Base-by-base conservation (phyloP, 2,888 invertebrate genomes). In the Amblyjoppa fuscipennis region DNA sequence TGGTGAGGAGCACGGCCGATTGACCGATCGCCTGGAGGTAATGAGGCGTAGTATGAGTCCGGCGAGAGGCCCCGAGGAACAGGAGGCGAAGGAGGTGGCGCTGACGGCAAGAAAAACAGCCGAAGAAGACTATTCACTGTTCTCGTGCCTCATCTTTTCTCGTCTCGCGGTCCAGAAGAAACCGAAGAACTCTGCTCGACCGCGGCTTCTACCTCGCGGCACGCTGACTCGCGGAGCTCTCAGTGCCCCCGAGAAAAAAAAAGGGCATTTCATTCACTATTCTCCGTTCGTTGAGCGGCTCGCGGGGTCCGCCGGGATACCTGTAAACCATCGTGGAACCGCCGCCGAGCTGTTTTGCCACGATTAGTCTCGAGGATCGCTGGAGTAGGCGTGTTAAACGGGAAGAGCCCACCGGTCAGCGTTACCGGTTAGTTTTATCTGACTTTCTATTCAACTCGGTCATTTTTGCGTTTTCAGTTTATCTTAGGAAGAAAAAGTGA, bases 221-320 rank as follows among this genome's bases (percentile, higher is more conserved):
- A 79, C 69, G 75, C 34, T 64, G 73, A 82, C 71, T 73, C 53
- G 74, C 69, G 66, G 53, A 68, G 78, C 31, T 34, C 71, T 59
- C 76, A 53, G 53, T 64, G 59, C 61, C 76, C 49, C 71, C 59
- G 53, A 78, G 79, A 81, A 79, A 86, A 81, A 82, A 81, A 86
- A 83, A 83, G 73, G 82, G 84, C 84, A 85, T 85, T 88, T 87
- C 85, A 87, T 88, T 88, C 83, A 85, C 76, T 73, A 68, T 77
- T 86, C 81, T 77, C 80, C 79, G 76, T 78, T 83, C 78, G 73
- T 73, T 84, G 80, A 81, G 77, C 78, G 79, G 53, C 71, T 53
- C 81, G 75, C 64, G 71, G 45, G 49, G 45, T 59, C 56, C 61
- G 75, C 56, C 25, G 73, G 38, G 59, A 83, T 70, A 83, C 83